Base-by-base conservation (phyloP, 2,113 vertebrate species). In the Limnothrissa miodon region DNA sequence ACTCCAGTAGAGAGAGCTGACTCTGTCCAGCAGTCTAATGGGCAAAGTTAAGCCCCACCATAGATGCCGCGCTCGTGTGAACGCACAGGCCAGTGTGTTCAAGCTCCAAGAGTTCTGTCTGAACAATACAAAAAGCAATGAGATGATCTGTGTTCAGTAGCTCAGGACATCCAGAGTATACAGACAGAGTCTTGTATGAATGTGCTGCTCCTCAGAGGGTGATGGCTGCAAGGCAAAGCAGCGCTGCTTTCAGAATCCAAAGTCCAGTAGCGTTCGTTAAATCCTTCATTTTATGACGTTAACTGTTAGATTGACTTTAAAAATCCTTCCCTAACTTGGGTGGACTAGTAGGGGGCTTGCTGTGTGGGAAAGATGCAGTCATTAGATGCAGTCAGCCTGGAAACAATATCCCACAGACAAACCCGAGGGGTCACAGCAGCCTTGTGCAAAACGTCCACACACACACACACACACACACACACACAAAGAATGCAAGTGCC, bases 211-310 rank as follows among this genome's bases (percentile, higher is more conserved):
- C 23, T 56, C 19, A 56, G 51, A 23, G 1, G 51, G 66, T 17
- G 59, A 80, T 87, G 53, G 33, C 70, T 79, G 45, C 46, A 42
- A 44, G 29, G 79, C 45, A 79, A n/a, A n/a, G n/a, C 4, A 66
- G 25, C 90, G 88, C 78, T 39, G 15, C 66, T 56, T 78, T 78
- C 79, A 25, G 78, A 33, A 82, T 66, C 85, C 79, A 83, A 81
- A 89, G 85, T 81, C 80, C 82, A 84, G 78, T 80, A 25, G 79
- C 87, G 88, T 86, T 87, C 87, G 88, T 86, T 87, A 13, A 87
- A 81, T 93, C 92, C 94, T 94, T 95, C 93, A 95, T 93, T 89
- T n/a, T 89, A 17, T 80, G 53, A 56, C 36, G 79, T 83, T 45
- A 45, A 86, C 53, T 62, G 84, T 79, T 74, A 15, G 29, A 36